Evolutionary conservation across 2,113 vertebrate genomes (phyloP).

Genomic region (Okapia johnstoni): DNA sequence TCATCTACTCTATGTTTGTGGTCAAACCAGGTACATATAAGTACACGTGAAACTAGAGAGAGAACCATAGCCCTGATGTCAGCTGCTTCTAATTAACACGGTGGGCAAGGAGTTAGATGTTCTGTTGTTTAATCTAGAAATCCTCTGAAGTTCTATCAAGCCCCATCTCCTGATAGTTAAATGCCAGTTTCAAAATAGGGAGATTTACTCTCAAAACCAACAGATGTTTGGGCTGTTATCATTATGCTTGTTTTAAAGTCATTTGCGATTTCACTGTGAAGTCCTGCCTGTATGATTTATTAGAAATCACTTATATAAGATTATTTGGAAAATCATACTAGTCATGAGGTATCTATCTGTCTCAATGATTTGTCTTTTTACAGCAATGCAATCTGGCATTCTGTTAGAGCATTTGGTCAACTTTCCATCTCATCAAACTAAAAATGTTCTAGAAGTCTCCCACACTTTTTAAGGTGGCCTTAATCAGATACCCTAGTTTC

Average conservation of each 20-base stretch:
- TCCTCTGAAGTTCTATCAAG: not conserved
- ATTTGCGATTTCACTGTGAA: not conserved
- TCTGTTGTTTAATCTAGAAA: not conserved
- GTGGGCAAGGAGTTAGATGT: not conserved
- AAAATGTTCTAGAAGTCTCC: not conserved
- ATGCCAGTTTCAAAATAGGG: not conserved
- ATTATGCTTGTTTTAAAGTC: not conserved
- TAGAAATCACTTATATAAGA: not conserved
- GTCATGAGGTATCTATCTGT: not conserved
- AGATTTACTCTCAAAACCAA: not conserved
- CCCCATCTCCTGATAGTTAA: not conserved
- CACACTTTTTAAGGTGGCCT: not conserved
- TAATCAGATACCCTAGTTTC: not conserved
- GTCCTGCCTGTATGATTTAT: not conserved
- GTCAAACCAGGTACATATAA: not conserved
- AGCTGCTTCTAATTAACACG: not conserved
- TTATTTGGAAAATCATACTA: not conserved
- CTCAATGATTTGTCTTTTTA: not conserved
- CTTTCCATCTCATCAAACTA: not conserved
- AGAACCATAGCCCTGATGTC: not conserved
- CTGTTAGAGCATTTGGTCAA: not conserved
- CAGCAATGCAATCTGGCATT: not conserved
- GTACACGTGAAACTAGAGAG: not conserved
- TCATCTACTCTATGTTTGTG: not conserved
- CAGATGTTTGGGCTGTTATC: slow-evolving; percentile 5